A percentile compares a stretch with the other conserved stretches of the same genome.
Evolutionary conservation across 2,888 invertebrate genomes (phyloP).

Genomic region (Cheilosia urbana): DNA sequence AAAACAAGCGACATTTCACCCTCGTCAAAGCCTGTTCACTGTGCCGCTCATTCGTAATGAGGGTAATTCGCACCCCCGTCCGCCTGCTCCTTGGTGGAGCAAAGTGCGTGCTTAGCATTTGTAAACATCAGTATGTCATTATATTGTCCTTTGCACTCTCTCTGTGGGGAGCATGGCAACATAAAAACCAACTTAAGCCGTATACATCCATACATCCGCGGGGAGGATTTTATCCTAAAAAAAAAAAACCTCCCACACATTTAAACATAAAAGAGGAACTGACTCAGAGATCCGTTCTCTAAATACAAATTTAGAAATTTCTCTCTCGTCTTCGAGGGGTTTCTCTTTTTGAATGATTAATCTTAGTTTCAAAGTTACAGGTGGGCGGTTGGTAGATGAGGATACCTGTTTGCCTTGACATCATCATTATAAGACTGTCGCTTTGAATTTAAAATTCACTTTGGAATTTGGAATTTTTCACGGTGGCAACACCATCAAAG

Average conservation of each 20-base stretch:
- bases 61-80: constrained; percentile 54
- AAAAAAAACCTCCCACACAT: not conserved
- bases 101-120: constrained; percentile 74
- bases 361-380: constrained; percentile 60
- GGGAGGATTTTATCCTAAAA: not conserved
- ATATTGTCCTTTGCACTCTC: constrained; percentile 40
- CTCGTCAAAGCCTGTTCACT: constrained; percentile 20
- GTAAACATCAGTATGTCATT: constrained; percentile 70
- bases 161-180: constrained; percentile 5
- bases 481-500: constrained; percentile 7
- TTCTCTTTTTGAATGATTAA: constrained; percentile 27
- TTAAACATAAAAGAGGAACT: not conserved
- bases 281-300: not conserved
- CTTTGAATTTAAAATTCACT: constrained; percentile 61
- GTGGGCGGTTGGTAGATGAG: constrained; percentile 54
- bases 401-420: constrained; percentile 67
- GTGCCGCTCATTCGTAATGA: constrained; percentile 41
- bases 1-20: constrained; percentile 51
- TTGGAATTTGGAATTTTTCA: not conserved
- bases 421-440: constrained; percentile 63
- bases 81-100: constrained; percentile 20
- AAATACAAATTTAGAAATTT: constrained; percentile 51
- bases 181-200: constrained; percentile 47
- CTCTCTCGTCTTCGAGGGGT: constrained; percentile 39
- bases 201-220: constrained; percentile 6